Base-by-base conservation (phyloP, 2,113 vertebrate genomes). In the Channa argus region DNA sequence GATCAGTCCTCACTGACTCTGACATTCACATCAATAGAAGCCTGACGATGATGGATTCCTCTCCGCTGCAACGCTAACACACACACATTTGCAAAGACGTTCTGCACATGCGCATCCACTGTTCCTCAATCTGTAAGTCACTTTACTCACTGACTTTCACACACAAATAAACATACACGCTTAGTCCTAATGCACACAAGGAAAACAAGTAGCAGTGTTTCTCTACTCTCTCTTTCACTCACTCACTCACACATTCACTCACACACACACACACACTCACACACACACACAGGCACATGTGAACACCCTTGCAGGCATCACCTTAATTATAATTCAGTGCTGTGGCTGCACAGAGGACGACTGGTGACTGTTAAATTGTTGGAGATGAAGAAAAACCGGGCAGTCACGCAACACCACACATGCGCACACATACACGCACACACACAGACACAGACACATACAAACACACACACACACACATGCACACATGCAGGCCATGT, bases 1-100 rank as follows among this genome's bases (percentile, higher is more conserved):
- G 87, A 91, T 81, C 82, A 79, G 71, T 86, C 89, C 86, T 91
- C 85, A 79, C 86, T 66, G 88, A 76, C 74, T 87, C 82, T 92
- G 92, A 94, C 90, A 46, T 88, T 92, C 89, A 63, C 92, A 91
- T 94, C 93, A 92, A 94, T 93, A 92, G 91, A 74, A 88, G 89
- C 76, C 86, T 92, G 91, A 93, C 84, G 86, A 91, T 92, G 94
- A 94, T 93, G 88, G 90, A 92, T 94, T 86, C 74, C 84, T 71
- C 49, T 80, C 63, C 45, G 39, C 78, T 66, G 83, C 81, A 52
- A 78, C 24, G 78, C 72, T 84, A 78, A 61, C 2, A 64, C 73
- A 79, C 66, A 58, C 65, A 62, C 53, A 71, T 49, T 24, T 24
- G 24, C 24, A 1, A 24, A 72, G 64, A 56, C 24, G 69, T 51